Percentiles rank a stretch among this genome's conserved stretches.
These are phyloP conservation scores for Phaetusa simplex DNA, from an alignment of 2,113 vertebrate species.

Conservation along the genomic window DNA sequence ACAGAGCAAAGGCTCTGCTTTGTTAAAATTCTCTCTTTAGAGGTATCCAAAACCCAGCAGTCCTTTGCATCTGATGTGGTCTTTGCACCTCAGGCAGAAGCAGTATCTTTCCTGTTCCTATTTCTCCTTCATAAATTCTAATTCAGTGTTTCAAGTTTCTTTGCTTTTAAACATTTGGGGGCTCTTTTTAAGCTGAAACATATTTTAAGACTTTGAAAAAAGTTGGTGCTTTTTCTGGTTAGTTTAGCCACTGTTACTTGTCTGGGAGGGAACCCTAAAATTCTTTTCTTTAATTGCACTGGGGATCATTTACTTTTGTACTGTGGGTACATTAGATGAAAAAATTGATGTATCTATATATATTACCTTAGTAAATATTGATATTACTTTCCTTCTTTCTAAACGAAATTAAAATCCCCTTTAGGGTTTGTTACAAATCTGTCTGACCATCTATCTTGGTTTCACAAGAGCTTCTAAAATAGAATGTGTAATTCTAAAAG, in stretches of 20 bases:
- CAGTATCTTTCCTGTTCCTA: constrained; percentile 28
- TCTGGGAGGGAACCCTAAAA: background rate
- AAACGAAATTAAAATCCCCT: background rate
- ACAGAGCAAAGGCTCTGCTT: constrained; percentile 50
- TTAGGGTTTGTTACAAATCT: background rate
- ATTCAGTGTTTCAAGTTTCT: constrained; percentile 39
- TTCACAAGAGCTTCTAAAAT: background rate
- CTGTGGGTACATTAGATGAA: background rate
- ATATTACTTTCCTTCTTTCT: background rate
- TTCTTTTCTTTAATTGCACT: background rate
- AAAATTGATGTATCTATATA: background rate
- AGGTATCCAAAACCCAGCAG: constrained; percentile 54
- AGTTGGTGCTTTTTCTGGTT: constrained; percentile 35
- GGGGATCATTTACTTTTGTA: background rate
- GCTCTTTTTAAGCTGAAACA: constrained; percentile 41
- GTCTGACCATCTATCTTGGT: background rate
- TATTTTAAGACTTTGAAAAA: constrained; percentile 54
- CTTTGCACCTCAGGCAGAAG: constrained; percentile 66
- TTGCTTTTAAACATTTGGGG: constrained; percentile 43
- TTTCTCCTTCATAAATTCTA: constrained; percentile 64
- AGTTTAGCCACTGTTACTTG: constrained; percentile 27
- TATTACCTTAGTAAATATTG: background rate
- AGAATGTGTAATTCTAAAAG: background rate
- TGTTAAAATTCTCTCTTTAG: constrained; percentile 59
- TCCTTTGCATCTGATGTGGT: constrained; percentile 62